phyloP scores from a whole-genome alignment of 1,140 invertebrate species.

The Nomia melanderi region DNA sequence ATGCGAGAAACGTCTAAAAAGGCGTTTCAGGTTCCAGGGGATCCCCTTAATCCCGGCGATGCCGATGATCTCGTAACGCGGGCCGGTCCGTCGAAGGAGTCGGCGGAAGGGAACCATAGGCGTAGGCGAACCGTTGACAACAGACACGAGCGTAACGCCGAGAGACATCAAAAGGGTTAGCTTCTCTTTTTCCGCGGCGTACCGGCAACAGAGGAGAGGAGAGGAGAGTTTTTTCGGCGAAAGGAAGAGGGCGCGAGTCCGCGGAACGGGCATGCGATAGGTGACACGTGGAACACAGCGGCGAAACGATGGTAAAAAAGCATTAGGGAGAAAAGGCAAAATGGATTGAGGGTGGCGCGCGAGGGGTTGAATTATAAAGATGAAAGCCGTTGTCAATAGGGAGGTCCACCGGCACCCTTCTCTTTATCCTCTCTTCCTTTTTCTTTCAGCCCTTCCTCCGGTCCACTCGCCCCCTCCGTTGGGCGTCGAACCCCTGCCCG shows the following conservation, averaged over 20 bases:
- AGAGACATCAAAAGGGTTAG: conserved; percentile 2
- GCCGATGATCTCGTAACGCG: too few relatives aligned
- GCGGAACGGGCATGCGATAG: conserved; percentile 51
- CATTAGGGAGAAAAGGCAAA: conserved; percentile 74
- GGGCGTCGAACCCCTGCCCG: not conserved
- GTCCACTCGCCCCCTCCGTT: conserved; percentile 23
- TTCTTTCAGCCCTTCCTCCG: conserved; percentile 56
- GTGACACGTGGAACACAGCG: conserved; percentile 48
- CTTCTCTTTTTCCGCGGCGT: not conserved
- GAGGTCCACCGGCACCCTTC: conserved; percentile 69
- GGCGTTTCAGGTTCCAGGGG: too few relatives aligned
- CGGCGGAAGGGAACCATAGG: not conserved
- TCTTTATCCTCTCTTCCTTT: conserved; percentile 68
- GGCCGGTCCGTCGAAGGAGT: not conserved
- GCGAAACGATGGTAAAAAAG: conserved; percentile 69
- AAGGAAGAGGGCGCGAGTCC: conserved; percentile 45
- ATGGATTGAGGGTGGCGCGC: conserved; percentile 75
- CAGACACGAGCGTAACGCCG: not conserved
- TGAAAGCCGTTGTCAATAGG: conserved; percentile 78
- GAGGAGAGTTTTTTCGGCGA: conserved; percentile 23
- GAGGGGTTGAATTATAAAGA: conserved; percentile 79
- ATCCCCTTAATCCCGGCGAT: too few relatives aligned
- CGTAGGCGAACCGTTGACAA: not conserved
- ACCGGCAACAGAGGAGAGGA: not conserved
- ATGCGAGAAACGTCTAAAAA: too few relatives aligned